Evolutionary conservation across 2,797 vertebrate genomes (phyloP), one percentile per base, ranked within the genome.

Genomic region (Acomys russatus): DNA sequence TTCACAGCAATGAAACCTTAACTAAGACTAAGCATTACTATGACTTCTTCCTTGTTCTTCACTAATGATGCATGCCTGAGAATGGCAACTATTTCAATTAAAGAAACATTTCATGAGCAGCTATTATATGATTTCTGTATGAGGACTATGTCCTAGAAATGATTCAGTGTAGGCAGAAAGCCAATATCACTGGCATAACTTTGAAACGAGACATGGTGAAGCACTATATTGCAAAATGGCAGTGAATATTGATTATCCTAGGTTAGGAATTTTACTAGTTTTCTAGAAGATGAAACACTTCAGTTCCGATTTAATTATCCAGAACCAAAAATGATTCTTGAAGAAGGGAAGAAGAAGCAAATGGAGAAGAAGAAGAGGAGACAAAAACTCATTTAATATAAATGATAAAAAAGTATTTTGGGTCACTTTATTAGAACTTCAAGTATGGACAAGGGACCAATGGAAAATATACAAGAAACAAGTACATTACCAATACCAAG

Each of bases 401-500:
- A 23, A 76, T 78, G 49, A 22, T 94, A 3, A 61, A 85, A 54
- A 86, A 77, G 2, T 17, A 28, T 71, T 88, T 91, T n/a, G 59
- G 70, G 23, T 77, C 63, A 74, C 25, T 49, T 68, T 77, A 59
- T 18, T 79, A 71, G 92, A 70, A 6, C 54, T 86, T 92, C 30
- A 89, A 68, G n/a, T 88, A 82, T 33, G 17, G 94, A 64, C n/a
- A 56, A 66, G 22, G 0, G 23, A 86, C 23, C 22, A 49, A 3
- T 78, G 25, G 17, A 33, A 93, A 87, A 89, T 63, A 85, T 80
- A 82, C 70, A 78, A 59, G 90, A 94, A 92, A 92, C 10, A 88
- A 51, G 33, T 59, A 86, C 78, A 23, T 4, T 63, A 86, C 82
- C 44, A 35, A 89, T 44, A 30, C 4, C 14, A 87, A 82, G 95